Evolutionary conservation across 2,113 vertebrate genomes (phyloP).

Genomic region (Stegostoma tigrinum): DNA sequence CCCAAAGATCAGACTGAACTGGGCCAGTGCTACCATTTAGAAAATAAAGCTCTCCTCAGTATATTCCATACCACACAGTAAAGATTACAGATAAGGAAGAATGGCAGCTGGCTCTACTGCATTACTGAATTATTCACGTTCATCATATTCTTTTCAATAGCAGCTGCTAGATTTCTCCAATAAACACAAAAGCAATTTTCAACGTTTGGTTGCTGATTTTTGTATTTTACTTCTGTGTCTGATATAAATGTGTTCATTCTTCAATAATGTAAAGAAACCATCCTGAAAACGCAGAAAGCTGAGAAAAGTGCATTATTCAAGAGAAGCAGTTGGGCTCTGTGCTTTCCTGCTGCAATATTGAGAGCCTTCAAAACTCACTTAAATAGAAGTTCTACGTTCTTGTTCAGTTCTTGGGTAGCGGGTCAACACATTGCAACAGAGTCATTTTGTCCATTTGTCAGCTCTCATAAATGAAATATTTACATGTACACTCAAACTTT

Average conservation of each 20-base stretch:
- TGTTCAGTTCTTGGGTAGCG: neutral
- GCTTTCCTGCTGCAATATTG: neutral
- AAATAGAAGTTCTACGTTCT: neutral
- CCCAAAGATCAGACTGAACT: neutral
- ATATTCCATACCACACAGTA: neutral
- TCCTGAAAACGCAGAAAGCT: neutral
- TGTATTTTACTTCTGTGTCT: neutral
- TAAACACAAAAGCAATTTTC: neutral
- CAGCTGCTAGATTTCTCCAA: neutral
- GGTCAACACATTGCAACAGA: neutral
- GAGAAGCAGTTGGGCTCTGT: neutral
- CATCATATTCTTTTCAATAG: neutral
- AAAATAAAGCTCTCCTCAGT: neutral
- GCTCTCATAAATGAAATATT: neutral
- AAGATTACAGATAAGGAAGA: neutral
- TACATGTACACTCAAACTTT: neutral
- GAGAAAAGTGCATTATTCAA: neutral
- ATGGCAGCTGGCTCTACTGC: neutral
- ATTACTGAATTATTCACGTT: neutral
- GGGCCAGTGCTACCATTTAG: neutral
- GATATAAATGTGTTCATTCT: neutral
- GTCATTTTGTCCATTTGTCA: neutral
- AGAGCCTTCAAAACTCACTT: neutral
- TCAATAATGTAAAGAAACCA: neutral
- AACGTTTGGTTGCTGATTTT: neutral